phyloP scores from a whole-genome alignment of 2,888 invertebrate genomes.

The Cephonodes hylas region DNA sequence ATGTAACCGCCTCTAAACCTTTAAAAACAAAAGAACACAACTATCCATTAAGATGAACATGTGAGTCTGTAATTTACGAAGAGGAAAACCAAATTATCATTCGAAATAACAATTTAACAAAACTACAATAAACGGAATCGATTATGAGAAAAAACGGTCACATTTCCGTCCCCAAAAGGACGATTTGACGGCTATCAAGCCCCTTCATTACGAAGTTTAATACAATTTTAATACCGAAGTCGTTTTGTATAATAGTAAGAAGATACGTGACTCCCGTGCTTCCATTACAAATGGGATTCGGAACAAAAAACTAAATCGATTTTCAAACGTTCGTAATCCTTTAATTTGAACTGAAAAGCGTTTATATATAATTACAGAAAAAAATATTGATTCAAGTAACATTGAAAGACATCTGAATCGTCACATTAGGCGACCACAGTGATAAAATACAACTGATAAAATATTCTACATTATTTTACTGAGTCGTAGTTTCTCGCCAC shows the following conservation, averaged over 20 bases:
- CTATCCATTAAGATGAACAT: background rate
- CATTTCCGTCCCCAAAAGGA: conserved; percentile 67
- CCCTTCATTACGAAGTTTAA: conserved; percentile 57
- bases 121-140: conserved; percentile 67
- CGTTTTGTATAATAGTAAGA: conserved; percentile 55
- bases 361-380: background rate
- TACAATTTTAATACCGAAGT: conserved; percentile 66
- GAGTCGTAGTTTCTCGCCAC: no score
- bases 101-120: conserved; percentile 41
- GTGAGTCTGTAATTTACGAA: background rate
- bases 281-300: conserved; percentile 49
- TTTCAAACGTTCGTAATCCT: conserved; percentile 3
- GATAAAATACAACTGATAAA: no score
- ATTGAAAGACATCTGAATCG: background rate
- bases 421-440: no score
- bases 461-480: no score
- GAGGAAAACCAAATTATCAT: conserved; percentile 23
- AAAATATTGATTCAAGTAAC: background rate
- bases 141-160: conserved; percentile 56
- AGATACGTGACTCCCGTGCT: conserved; percentile 71
- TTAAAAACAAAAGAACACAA: background rate
- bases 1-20: background rate
- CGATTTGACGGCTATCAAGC: conserved; percentile 67
- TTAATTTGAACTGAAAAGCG: background rate
- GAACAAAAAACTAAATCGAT: conserved; percentile 13